Evolutionary conservation across 2,113 vertebrate genomes (phyloP), one percentile per base, ranked within the genome.

Genomic region (Dicerorhinus sumatrensis): DNA sequence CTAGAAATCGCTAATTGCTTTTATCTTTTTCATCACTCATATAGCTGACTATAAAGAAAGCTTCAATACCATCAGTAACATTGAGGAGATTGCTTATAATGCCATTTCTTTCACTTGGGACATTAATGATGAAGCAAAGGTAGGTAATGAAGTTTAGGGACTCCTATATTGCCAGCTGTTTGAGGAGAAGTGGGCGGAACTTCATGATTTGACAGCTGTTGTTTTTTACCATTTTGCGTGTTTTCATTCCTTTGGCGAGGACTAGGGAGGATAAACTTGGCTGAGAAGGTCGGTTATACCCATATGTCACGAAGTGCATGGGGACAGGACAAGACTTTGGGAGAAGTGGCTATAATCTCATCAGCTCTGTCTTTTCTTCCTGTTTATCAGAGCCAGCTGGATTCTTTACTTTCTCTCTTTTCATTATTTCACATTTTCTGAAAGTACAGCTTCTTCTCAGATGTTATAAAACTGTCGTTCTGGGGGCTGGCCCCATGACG

Each of bases 61-160:
- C 98, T 99, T 99, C 98, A 99, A 99, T 96, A 99, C 99, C 72
- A 99, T 99, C 94, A 99, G 99, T 91, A 99, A 99, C 99, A 99
- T 99, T 0, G 99, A 99, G 97, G 99, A 99, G 99, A 99, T 99
- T 0, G 99, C 99, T 0, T 99, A 99, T 94, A 99, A 99, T 0
- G 99, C 99, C 98, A 99, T 99, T 96, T 99, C 99, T 96, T 99
- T 99, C 98, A 99, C 99, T 75, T 99, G 99, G 99, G 99, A 99
- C 98, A 99, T 99, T 95, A 99, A 99, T 0, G 99, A 99, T 75
- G 99, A 99, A 98, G 99, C 99, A 1, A 99, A 99, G 99, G 99
- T 99, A 98, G 97, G 99, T 97, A 33, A 23, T 17, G 9, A 36
- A 0, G 36, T 6, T 69, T 54, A 69, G 25, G 73, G 21, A 14